Percentiles rank a stretch among this genome's conserved stretches.
Conservation (phyloP, 2,888 invertebrate genomes). For the Meliscaeva auricollis region DNA sequence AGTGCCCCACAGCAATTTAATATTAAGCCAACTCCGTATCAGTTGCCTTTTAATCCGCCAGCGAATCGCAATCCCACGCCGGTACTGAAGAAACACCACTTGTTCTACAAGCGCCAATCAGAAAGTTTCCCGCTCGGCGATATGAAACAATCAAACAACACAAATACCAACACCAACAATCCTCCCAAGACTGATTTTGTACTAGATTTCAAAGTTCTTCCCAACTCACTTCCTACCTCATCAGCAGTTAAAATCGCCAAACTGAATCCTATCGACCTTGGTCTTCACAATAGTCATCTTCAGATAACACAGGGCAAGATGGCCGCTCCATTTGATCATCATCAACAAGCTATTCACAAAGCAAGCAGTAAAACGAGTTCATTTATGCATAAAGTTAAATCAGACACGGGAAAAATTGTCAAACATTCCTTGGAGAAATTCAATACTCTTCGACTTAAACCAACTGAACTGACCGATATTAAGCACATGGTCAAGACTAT, state of each 20-base stretch:
- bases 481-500: conserved; percentile 77
- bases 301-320: conserved; percentile 39
- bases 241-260: conserved; percentile 66
- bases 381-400: conserved; percentile 79
- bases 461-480: conserved; percentile 77
- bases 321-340: conserved; percentile 47
- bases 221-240: conserved; percentile 68
- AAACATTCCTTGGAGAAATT: conserved; percentile 79
- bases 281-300: conserved; percentile 39
- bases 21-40: conserved; percentile 42
- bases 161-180: conserved; percentile 37
- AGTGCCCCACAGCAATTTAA: conserved; percentile 52
- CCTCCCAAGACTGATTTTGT: conserved; percentile 66
- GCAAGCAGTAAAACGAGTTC: conserved; percentile 68
- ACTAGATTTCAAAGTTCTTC: conserved; percentile 67
- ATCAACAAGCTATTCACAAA: conserved; percentile 48
- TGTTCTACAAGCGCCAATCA: conserved; percentile 83
- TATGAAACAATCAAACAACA: conserved; percentile 77
- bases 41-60: conserved; percentile 58
- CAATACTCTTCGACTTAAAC: conserved; percentile 77
- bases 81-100: conserved; percentile 83
- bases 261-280: conserved; percentile 63
- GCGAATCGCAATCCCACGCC: conserved; percentile 77
- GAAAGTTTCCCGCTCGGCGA: conserved; percentile 81
- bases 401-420: conserved; percentile 79